Conservation (phyloP, 2,797 vertebrate species). For the Pygocentrus nattereri region DNA sequence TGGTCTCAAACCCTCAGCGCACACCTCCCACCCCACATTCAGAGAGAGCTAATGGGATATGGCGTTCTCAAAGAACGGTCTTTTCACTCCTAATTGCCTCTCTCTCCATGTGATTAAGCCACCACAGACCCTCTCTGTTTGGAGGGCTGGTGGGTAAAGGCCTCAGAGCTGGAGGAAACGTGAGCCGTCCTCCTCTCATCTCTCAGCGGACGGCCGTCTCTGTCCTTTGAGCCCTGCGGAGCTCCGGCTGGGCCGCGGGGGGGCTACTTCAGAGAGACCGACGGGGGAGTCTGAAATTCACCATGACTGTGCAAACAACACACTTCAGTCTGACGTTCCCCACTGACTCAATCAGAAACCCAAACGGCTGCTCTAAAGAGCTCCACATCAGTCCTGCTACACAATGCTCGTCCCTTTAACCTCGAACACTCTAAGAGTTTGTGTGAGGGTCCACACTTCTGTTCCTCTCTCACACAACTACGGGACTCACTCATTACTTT, state of each 20-base stretch:
- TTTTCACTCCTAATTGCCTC: constrained; percentile 43
- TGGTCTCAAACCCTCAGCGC: no score
- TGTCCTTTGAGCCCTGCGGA: background rate
- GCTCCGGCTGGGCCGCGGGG: background rate
- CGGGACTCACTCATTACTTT: no score
- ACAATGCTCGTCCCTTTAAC: background rate
- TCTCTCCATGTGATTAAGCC: constrained; percentile 40
- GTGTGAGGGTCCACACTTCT: no score
- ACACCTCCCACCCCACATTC: background rate
- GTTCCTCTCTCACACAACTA: no score
- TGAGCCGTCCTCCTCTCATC: constrained; percentile 43
- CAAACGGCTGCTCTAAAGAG: background rate
- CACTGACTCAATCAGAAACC: background rate
- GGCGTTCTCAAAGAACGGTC: background rate
- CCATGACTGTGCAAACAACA: constrained; percentile 15
- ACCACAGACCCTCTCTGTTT: constrained; percentile 23
- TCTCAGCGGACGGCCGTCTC: constrained; percentile 17
- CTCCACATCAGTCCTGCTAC: background rate
- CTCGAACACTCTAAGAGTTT: no score
- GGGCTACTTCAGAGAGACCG: constrained; percentile 24
- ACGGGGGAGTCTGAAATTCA: constrained; percentile 7
- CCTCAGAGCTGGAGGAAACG: constrained; percentile 42
- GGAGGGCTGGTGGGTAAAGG: constrained; percentile 20
- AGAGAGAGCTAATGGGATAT: background rate
- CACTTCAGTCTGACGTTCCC: background rate